These are phyloP conservation scores for Sipha flava DNA, from an alignment of 1,140 invertebrate genomes.

Conservation along the genomic window DNA sequence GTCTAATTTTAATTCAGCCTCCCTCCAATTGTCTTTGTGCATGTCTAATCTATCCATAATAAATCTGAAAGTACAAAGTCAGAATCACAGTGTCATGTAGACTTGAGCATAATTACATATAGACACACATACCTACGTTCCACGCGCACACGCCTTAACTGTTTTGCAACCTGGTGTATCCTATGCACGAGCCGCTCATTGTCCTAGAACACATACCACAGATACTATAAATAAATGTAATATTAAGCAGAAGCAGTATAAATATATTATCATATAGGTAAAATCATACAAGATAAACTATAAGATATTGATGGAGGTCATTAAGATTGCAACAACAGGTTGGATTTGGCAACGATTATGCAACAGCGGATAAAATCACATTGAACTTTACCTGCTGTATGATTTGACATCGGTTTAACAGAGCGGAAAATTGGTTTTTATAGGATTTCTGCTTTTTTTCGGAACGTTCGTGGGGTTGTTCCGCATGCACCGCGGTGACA, in stretches of 20 bases:
- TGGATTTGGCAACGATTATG: too few species aligned
- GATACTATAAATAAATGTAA: not conserved
- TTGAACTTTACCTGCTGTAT: constrained; percentile 47
- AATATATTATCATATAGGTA: not conserved
- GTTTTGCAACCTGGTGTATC: constrained; percentile 39
- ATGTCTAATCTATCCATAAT: constrained; percentile 40
- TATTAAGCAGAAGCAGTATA: not conserved
- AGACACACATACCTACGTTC: constrained; percentile 38
- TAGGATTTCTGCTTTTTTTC: constrained; percentile 51
- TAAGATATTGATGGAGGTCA: too few species aligned
- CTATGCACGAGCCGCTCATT: constrained; percentile 57
- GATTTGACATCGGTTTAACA: constrained; percentile 55
- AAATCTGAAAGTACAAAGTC: constrained; percentile 37
- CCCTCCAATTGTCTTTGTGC: constrained; percentile 40
- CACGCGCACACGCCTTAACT: constrained; percentile 36
- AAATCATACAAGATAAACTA: too few species aligned
- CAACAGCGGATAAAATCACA: not conserved
- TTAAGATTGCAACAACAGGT: not conserved
- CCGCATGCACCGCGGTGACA: constrained; percentile 19
- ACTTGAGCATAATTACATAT: too few species aligned
- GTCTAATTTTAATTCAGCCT: constrained; percentile 30
- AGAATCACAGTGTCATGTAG: too few species aligned
- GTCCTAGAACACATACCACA: constrained; percentile 41
- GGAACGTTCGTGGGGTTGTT: constrained; percentile 48
- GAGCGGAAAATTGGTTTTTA: constrained; percentile 54